Evolutionary conservation across 2,113 vertebrate species (phyloP).

Genomic region (Circaetus cinerascens): DNA sequence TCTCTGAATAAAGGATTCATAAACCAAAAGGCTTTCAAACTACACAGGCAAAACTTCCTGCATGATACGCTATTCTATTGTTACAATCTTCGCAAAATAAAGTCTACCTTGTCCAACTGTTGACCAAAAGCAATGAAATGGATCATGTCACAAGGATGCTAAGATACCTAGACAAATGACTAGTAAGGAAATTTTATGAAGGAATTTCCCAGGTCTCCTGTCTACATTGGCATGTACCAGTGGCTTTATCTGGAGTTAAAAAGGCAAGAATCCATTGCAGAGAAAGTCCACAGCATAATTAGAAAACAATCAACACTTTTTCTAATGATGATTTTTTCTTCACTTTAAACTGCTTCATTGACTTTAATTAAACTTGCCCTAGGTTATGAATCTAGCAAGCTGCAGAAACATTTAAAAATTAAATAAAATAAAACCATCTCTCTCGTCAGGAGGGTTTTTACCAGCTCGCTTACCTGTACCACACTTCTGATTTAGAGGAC

Average conservation of each 20-base stretch:
- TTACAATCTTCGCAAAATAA: neutral
- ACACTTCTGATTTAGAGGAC: constrained; percentile 53
- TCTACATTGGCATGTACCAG: neutral
- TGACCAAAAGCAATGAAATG: neutral
- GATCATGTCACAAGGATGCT: neutral
- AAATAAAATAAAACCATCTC: constrained; percentile 52
- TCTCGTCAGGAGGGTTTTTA: constrained; percentile 65
- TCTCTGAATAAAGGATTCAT: neutral
- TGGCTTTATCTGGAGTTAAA: constrained; percentile 53
- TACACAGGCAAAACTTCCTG: neutral
- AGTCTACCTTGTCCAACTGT: neutral
- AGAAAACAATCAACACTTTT: constrained; percentile 76
- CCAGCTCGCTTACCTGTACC: constrained; percentile 40
- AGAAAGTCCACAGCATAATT: constrained; percentile 72
- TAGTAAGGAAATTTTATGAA: neutral
- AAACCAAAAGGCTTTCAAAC: neutral
- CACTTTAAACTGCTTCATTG: constrained; percentile 78
- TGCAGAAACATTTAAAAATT: constrained; percentile 62
- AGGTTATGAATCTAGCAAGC: constrained; percentile 73
- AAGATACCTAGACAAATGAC: neutral
- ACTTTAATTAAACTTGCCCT: constrained; percentile 81
- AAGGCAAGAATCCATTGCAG: constrained; percentile 51
- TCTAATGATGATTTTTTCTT: constrained; percentile 75
- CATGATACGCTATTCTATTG: neutral
- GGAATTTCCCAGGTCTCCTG: neutral